Percentiles rank a stretch among this genome's conserved stretches.
These are phyloP conservation scores for Chrosomus eos DNA, from an alignment of 2,797 vertebrate species.

Conservation along the genomic window DNA sequence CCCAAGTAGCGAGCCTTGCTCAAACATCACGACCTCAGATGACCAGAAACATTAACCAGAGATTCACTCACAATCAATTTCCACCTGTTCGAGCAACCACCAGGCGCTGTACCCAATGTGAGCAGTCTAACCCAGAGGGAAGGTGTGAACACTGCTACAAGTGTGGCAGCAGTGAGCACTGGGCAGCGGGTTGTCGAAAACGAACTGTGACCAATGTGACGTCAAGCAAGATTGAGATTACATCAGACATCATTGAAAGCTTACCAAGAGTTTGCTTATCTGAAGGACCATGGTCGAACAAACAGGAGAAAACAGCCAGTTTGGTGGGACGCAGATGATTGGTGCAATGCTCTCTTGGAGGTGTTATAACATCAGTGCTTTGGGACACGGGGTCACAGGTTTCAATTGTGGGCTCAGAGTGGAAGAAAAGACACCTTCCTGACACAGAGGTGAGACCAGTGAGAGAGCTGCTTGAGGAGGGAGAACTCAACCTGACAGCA, in stretches of 20 bases:
- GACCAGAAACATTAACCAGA: neutral
- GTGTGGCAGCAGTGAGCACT: slow-evolving; percentile 44
- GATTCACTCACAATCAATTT: too few relatives aligned
- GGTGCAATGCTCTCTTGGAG: too few relatives aligned
- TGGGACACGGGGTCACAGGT: too few relatives aligned
- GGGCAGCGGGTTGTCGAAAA: slow-evolving; percentile 10
- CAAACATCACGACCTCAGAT: neutral
- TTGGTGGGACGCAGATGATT: too few relatives aligned
- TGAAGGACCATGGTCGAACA: neutral
- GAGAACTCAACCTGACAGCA: neutral
- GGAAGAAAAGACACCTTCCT: neutral
- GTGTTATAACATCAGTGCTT: too few relatives aligned
- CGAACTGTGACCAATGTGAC: neutral
- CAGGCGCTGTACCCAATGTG: slow-evolving; percentile 1
- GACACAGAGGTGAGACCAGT: neutral
- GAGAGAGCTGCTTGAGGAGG: neutral
- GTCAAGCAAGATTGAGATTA: slow-evolving; percentile 27
- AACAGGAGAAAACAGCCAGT: too few relatives aligned
- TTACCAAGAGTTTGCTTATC: neutral
- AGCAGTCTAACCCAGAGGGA: slow-evolving; percentile 2
- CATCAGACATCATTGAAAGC: neutral
- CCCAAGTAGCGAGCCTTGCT: slow-evolving; percentile 26
- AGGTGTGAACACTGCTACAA: slow-evolving; percentile 42
- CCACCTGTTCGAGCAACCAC: too few relatives aligned
- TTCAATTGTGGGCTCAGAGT: too few relatives aligned